Percentiles rank a stretch among this genome's conserved stretches.
These are phyloP conservation scores for Caerostris darwini DNA, from an alignment of 1,140 invertebrate genomes.

Conservation along the genomic window DNA sequence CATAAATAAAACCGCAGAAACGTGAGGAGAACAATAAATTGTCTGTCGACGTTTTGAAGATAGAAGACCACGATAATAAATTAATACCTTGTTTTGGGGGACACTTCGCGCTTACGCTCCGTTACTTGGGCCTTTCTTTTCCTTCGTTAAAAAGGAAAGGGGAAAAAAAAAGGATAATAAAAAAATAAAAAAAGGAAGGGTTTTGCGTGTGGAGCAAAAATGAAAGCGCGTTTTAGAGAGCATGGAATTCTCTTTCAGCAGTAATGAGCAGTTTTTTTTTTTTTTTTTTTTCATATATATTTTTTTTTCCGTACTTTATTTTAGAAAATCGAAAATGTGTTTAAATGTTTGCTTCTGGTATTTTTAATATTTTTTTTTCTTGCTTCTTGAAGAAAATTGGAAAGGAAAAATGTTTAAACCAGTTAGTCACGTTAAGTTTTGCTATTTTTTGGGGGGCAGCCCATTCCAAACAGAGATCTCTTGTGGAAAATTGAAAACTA, in stretches of 20 bases:
- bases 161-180: slow-evolving; percentile 26
- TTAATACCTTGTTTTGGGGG: slow-evolving; percentile 77
- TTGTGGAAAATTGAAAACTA: slow-evolving; percentile 31
- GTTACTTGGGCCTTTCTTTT: slow-evolving; percentile 74
- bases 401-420: slow-evolving; percentile 7
- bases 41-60: slow-evolving; percentile 76
- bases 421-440: slow-evolving; percentile 35
- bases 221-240: slow-evolving; percentile 59
- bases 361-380: slow-evolving; percentile 22
- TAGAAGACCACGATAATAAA: slow-evolving; percentile 77
- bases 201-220: slow-evolving; percentile 75
- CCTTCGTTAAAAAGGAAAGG: slow-evolving; percentile 8
- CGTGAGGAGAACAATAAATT: slow-evolving; percentile 76
- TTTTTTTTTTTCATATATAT: background rate
- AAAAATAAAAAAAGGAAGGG: background rate
- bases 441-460: background rate
- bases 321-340: slow-evolving; percentile 68
- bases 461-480: background rate
- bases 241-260: slow-evolving; percentile 65
- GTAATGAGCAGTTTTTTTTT: slow-evolving; percentile 56
- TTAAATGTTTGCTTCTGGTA: slow-evolving; percentile 61
- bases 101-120: slow-evolving; percentile 75
- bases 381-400: background rate
- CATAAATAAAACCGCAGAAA: slow-evolving; percentile 78
- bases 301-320: slow-evolving; percentile 28